Base-by-base conservation (phyloP, 2,797 vertebrate species). In the Tangara arthus region DNA sequence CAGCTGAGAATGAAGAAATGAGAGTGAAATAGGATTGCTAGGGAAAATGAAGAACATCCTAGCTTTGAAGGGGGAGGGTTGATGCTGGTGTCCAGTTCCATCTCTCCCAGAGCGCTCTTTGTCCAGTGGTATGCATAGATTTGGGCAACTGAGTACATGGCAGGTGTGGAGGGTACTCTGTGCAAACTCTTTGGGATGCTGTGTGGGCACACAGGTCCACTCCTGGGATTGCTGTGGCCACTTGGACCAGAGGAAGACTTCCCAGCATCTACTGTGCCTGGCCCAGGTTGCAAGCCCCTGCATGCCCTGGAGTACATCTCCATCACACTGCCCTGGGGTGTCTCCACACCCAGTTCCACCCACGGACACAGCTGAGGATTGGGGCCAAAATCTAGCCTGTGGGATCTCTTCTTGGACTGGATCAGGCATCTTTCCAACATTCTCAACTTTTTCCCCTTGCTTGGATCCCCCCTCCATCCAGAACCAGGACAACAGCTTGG, bases 141-240 rank as follows among this genome's bases (percentile, higher is more conserved):
- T 60, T 78, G n/a, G 53, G 34, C 26, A 55, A 8, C 1, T 7
- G 3, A 35, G 7, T 39, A 22, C 0, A 0, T 6, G 20, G 32
- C 44, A 80, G 20, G 46, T 30, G 3, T 61, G 61, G 17, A 46
- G 7, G 24, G 79, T 63, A 50, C 6, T 22, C 18, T 35, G 0
- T 18, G 28, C 2, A 3, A 50, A 59, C 30, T 28, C 21, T 65
- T 69, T 34, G 63, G 50, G 52, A 47, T 84, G 42, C 37, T 73
- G 35, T 32, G 28, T 34, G 63, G 24, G 52, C 53, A 32, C 20
- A 32, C 5, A 69, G 41, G 55, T 66, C 52, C 34, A 15, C 19
- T 77, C 21, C 30, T 19, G 39, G 32, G 32, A 63, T 52, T 83
- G 41, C 59, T 66, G 41, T 52, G 56, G 44, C 60, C 15, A 2